Conservation (phyloP, 2,888 invertebrate species). For the Agrochola macilenta region DNA sequence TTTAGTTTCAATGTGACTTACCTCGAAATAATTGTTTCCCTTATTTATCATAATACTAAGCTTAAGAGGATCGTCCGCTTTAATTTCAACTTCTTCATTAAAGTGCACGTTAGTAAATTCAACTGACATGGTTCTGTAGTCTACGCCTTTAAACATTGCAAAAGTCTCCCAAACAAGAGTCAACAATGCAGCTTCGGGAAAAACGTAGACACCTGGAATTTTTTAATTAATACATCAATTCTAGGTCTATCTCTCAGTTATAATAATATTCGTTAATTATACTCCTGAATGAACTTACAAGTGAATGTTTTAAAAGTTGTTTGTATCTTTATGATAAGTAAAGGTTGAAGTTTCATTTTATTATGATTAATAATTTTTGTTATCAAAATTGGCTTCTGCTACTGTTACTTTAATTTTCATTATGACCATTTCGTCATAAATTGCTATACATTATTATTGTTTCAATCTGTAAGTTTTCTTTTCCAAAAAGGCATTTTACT, state of each 20-base stretch:
- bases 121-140: slow-evolving; percentile 44
- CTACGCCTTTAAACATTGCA: slow-evolving; percentile 42
- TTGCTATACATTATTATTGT: neutral
- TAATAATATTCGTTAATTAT: neutral
- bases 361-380: neutral
- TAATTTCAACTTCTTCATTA: slow-evolving; percentile 47
- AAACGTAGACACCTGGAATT: slow-evolving; percentile 88
- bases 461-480: neutral
- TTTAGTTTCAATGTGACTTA: neutral
- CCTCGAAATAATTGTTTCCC: slow-evolving; percentile 46
- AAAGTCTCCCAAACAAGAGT: slow-evolving; percentile 86
- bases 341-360: neutral
- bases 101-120: slow-evolving; percentile 35
- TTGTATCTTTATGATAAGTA: neutral
- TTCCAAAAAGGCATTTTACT: neutral
- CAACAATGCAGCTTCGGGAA: slow-evolving; percentile 92
- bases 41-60: slow-evolving; percentile 78
- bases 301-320: neutral
- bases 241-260: too few species aligned
- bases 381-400: neutral
- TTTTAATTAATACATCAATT: neutral
- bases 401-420: neutral
- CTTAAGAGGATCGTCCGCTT: slow-evolving; percentile 90
- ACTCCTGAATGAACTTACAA: neutral
- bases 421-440: neutral